Evolutionary conservation across 2,797 vertebrate species (phyloP), one percentile per base, ranked within the genome.

Genomic region (Oryzias sinensis): DNA sequence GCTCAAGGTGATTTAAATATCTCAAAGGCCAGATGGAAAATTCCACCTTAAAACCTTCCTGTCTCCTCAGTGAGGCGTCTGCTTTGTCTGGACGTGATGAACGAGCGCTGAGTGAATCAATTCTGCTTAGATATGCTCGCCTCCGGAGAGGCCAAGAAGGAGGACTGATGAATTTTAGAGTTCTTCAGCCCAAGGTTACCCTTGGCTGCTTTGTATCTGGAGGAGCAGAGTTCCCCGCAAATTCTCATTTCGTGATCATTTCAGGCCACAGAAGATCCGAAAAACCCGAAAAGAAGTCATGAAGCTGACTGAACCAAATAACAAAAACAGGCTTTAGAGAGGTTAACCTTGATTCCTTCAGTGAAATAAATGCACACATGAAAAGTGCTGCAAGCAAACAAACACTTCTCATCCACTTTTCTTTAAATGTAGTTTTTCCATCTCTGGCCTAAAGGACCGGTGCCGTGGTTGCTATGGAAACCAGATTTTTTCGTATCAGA

Each of bases 41-140:
- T 78, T 62, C 65, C 56, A 71, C 74, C 58, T 54, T 72, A 62
- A 74, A 81, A 75, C 27, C 77, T 68, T 56, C 72, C 71, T 63
- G 54, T 45, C 22, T 51, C 20, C 47, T 59, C 68, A 64, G 65
- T 71, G 20, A 65, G 69, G 76, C 14, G 65, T 70, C 71, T 27
- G 65, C 64, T 59, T 53, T 1, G 54, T 43, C 78, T 43, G 51
- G 5, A 37, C 49, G 37, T 83, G 84, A 88, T 81, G 74, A 84
- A 85, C 55, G 79, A 80, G 70, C 49, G 53, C 64, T 62, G 1
- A 43, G 49, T 62, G 74, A 72, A 86, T 88, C 86, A 80, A 86
- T 86, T 78, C 80, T 81, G 65, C 82, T 85, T 82, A 85, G 82
- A 85, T 82, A 81, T 81, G 76, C 79, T 74, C 16, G 37, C 74